Evolutionary conservation across 1,140 invertebrate species (phyloP), one percentile per base, ranked within the genome.

Genomic region (Octopus bimaculoides): DNA sequence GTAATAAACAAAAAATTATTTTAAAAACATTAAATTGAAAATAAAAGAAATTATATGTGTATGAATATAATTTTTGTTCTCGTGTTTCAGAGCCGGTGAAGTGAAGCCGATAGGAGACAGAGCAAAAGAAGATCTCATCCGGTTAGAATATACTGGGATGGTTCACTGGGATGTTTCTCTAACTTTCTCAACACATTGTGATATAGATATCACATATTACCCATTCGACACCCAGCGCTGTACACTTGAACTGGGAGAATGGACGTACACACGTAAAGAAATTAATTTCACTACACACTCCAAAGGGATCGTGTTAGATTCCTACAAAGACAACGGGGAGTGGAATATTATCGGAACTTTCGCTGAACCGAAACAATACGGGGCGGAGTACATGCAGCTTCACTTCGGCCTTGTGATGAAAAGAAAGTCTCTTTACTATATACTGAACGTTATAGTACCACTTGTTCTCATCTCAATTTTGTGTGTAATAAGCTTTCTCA

Each of bases 171-270:
- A 97, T 88, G 96, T 97, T 66, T 96, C 96, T 41, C 97, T 96
- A 6, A 98, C 98, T 87, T 98, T 98, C 88, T 98, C 98, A 88
- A 97, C 96, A 3, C 97, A 96, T 4, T 99, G 97, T 78, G 79
- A 79, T 52, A 83, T 84, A 79, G 96, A 98, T 87, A 97, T 98
- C 10, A 84, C 82, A 4, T 85, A 81, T 77, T 86, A 83, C 80
- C 85, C 96, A 3, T 98, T 98, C 88, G 97, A 98, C 91, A 81
- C 96, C 89, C 97, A 98, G 89, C 96, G 95, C 52, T 98, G 97
- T 90, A 95, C 95, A 90, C 96, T 98, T 95, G 97, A 97, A 90
- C 97, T 98, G 85, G 97, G 96, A 4, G 97, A 96, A 1, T 99
- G 97, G 97, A 97, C 96, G 0, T 98, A 98, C 89, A 81, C 76